Evolutionary conservation across 2,888 invertebrate species (phyloP).

Genomic region (Drosophila algonquin): DNA sequence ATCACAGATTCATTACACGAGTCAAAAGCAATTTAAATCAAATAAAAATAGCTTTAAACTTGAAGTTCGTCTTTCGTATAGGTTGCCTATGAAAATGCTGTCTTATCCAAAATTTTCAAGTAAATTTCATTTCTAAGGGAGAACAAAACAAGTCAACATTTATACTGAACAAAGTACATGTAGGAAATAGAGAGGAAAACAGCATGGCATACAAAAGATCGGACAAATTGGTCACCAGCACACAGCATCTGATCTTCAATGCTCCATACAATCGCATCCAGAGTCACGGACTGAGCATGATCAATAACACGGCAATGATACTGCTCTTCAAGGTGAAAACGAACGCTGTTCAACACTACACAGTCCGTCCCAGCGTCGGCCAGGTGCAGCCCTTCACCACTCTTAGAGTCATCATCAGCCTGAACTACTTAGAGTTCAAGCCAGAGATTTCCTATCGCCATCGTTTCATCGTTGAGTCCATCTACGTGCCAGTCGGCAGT

Average conservation of each 20-base stretch:
- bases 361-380: neutral
- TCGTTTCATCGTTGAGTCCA: neutral
- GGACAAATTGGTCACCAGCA: neutral
- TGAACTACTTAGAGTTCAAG: neutral
- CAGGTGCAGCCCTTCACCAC: neutral
- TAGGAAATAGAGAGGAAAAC: neutral
- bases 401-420: neutral
- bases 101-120: neutral
- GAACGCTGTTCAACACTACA: neutral
- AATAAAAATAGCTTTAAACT: neutral
- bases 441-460: neutral
- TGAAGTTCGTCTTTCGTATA: neutral
- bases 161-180: neutral
- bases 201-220: neutral
- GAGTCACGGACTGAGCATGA: neutral
- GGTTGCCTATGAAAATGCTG: neutral
- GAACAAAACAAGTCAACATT: neutral
- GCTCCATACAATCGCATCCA: neutral
- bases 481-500: neutral
- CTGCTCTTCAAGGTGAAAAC: neutral
- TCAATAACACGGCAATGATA: neutral
- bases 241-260: neutral
- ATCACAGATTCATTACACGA: slow-evolving; percentile 41
- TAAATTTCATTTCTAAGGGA: neutral
- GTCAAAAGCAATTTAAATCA: slow-evolving; percentile 2